Base-by-base conservation (phyloP, 2,797 vertebrate genomes). In the Balearica regulorum region DNA sequence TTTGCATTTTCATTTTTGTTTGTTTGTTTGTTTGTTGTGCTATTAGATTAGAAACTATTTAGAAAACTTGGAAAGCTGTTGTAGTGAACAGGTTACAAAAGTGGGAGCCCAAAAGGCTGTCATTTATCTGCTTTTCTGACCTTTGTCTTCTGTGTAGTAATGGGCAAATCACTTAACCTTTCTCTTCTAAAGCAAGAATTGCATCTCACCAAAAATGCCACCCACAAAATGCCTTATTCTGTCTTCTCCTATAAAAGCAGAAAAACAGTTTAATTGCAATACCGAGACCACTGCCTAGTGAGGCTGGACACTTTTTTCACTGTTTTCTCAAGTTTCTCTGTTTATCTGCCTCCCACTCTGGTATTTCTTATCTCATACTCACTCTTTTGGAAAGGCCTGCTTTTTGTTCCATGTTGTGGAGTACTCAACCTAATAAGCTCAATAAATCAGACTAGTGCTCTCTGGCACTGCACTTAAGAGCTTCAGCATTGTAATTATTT, bases 101-200 rank as follows among this genome's bases (percentile, higher is more conserved):
- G 8, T 0, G 49, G 19, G 9, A 65, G 44, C 6, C 49, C 2
- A 1, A 53, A 58, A 55, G 46, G 4, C 39, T 66, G 41, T 1
- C 12, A n/a, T 62, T 70, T 43, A 11, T 70, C 35, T 66, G 4
- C 10, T 64, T 55, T 89, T 68, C 46, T 73, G 31, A 64, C 9
- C 43, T 62, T 44, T 37, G 6, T 62, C 24, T 53, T 66, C 20
- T 17, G 10, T 18, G 21, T 69, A 64, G 25, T 77, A 83, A 87
- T 3, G 4, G 26, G 31, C 24, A 61, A 44, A 77, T 49, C 48
- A 60, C 8, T 8, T 35, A 48, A 46, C 12, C 8, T 51, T 66
- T 31, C 17, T 54, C 9, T 65, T 54, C 31, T 44, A 39, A 55
- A 49, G 24, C 20, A 61, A 15, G 37, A 76, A 33, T 15, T 1